Evolutionary conservation across 2,797 vertebrate genomes (phyloP).

Genomic region (Lacerta bilineata): DNA sequence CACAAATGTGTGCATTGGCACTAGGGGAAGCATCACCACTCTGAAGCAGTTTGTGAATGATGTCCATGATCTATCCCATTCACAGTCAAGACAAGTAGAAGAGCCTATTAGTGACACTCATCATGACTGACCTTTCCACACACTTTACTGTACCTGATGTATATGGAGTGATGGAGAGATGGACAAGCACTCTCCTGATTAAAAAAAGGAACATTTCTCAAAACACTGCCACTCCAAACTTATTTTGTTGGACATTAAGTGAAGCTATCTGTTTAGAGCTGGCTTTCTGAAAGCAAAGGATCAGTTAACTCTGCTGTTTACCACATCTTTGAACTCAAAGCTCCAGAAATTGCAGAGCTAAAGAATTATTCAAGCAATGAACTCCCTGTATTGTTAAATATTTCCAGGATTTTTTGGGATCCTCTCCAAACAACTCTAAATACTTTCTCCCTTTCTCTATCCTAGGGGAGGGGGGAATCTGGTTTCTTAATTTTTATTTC

Average conservation of each 20-base stretch:
- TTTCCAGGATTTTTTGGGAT: not conserved
- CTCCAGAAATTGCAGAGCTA: conserved; percentile 9
- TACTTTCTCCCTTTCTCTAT: not conserved
- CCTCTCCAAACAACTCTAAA: not conserved
- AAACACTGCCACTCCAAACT: not conserved
- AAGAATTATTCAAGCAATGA: not conserved
- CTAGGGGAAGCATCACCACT: not conserved
- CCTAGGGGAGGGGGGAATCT: too few species aligned
- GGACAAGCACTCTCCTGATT: conserved; percentile 33
- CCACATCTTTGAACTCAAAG: conserved; percentile 29
- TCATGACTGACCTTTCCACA: too few species aligned
- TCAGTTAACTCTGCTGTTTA: not conserved
- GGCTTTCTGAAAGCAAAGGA: not conserved
- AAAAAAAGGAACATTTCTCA: conserved; percentile 11
- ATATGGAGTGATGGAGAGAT: conserved; percentile 8
- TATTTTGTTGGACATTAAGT: not conserved
- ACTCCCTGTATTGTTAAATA: conserved; percentile 21
- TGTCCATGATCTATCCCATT: not conserved
- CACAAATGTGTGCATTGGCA: not conserved
- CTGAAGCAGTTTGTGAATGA: too few species aligned
- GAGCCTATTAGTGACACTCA: too few species aligned
- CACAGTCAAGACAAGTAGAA: not conserved
- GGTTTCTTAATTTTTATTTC: not conserved
- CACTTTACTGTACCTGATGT: not conserved
- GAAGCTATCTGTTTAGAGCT: conserved; percentile 7